Evolutionary conservation across 2,888 invertebrate genomes (phyloP), one percentile per base, ranked within the genome.

Genomic region (Cephus spinipes): DNA sequence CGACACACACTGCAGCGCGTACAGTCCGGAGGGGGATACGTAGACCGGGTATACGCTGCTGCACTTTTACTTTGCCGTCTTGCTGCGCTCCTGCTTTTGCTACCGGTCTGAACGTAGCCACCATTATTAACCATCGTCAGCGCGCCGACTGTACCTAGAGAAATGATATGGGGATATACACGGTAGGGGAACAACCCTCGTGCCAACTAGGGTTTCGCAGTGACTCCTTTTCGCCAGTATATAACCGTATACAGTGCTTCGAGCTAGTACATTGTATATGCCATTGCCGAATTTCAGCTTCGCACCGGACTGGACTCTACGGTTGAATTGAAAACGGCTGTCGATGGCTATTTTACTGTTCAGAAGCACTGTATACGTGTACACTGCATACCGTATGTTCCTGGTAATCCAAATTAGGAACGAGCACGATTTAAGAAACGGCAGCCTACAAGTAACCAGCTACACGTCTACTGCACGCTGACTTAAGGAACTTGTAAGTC

Each of bases 151-250:
- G 12, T 71, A 31, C 31, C 3, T 9, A 32, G 71, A 71, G 71
- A 71, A 71, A 31, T 12, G 74, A 74, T 34, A 74, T 23, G 74
- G 35, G 74, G 31, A 71, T 31, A 71, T 23, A 12, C 12, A 12
- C 35, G 12, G 6, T 23, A 82, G 83, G 83, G 80, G 79, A 81
- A 75, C 81, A 85, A 85, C 88, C 88, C 88, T 89, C 85, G 85
- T 84, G 83, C 83, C 83, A 86, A 86, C 83, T 86, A 83, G 88
- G 88, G 87, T 90, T 89, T 89, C 87, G 85, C 86, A 83, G 84
- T 87, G 31, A 31, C 71, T 71, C 71, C 9, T 32, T 31, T 71
- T 71, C 30, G 12, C 15, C 71, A 23, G 15, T 55, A 1, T 23
- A 23, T 0, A 23, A 23, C 23, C 23, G 9, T 23, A 55, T 9